These are phyloP conservation scores for Austrolebias charrua DNA, from an alignment of 2,797 vertebrate genomes.

Conservation along the genomic window DNA sequence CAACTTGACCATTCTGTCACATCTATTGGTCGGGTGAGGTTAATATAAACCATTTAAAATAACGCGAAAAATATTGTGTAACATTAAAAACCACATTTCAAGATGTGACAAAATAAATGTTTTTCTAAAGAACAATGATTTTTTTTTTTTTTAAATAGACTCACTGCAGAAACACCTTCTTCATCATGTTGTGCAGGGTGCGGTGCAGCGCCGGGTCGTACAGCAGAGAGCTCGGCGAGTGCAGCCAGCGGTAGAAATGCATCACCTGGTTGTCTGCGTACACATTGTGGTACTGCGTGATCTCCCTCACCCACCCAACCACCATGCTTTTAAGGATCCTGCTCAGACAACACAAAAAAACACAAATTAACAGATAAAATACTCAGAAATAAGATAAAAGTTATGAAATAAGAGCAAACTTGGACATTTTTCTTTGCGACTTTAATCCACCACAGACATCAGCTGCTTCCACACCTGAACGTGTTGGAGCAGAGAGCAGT, in stretches of 20 bases:
- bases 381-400: neutral
- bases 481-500: conserved; percentile 95
- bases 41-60: no score
- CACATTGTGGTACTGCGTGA: conserved; percentile 92
- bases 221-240: conserved; percentile 90
- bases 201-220: conserved; percentile 92
- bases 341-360: conserved; percentile 28
- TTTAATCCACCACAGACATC: neutral
- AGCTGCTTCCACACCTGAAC: conserved; percentile 83
- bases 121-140: neutral
- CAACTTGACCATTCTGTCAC: neutral
- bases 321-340: conserved; percentile 99
- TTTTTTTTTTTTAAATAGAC: no score
- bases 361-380: neutral
- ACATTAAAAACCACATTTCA: conserved; percentile 3
- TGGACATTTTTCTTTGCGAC: neutral
- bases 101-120: neutral
- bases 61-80: no score
- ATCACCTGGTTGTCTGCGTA: conserved; percentile 98
- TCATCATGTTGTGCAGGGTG: conserved; percentile 95
- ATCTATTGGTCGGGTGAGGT: neutral
- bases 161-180: conserved; percentile 98
- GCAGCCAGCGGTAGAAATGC: conserved; percentile 99
- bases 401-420: neutral
- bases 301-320: conserved; percentile 96